Base-by-base conservation (phyloP, 2,888 invertebrate genomes). In the Crematogaster levior region DNA sequence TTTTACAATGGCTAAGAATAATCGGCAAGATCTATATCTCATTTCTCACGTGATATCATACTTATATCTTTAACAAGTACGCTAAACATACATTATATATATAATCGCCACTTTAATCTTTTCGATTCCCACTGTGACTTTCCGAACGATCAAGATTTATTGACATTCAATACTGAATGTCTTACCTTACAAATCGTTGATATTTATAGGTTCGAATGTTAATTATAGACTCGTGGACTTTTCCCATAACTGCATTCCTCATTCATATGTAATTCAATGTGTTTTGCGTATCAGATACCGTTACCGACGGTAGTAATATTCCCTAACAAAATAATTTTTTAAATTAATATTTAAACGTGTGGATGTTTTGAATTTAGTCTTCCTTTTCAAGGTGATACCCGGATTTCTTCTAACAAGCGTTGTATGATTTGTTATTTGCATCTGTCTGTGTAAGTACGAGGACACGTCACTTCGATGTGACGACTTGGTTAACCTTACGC, bases 401-500 rank as follows among this genome's bases (percentile, higher is more conserved):
- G 21, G n/a, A 53, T 15, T 53, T 53, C n/a, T 3, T 53, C n/a
- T 40, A 53, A 53, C 4, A n/a, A n/a, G n/a, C 9, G 5, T n/a
- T 34, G 9, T 37, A 27, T 15, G 24, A 53, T 53, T 74, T 21
- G 12, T 74, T 63, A 60, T 61, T 74, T 48, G 18, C 48, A 37
- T 40, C 21, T 3, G 37, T 75, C 65, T 75, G 24, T 63, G 51
- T 37, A 63, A 75, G 51, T 15, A 63, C 12, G 12, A 34, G n/a
- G 2, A 27, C 24, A 37, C 37, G 15, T 48, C 46, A 34, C 21
- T 60, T 34, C 10, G 46, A 0, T 56, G 60, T 46, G 43, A 72
- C 24, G 70, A 72, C 58, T 73, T 40, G 24, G 63, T 72, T 37
- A 53, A 75, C 81, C 83, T 77, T 68, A 73, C 81, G 83, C 89